Conservation (phyloP, 2,888 invertebrate genomes). For the Drosophila affinis region DNA sequence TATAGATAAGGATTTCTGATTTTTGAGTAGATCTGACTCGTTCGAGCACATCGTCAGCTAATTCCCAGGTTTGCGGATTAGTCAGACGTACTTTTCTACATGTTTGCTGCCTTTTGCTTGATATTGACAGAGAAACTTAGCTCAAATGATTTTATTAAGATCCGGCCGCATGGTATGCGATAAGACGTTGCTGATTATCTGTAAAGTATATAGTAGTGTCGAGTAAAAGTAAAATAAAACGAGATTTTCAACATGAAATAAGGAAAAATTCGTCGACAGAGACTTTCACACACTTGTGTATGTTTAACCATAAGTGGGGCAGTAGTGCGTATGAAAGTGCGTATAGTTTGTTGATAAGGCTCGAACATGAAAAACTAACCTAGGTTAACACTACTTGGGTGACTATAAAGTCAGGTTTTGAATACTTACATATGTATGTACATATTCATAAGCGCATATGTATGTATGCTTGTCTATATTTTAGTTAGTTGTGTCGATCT, state of each 20-base stretch:
- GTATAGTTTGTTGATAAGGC: constrained; percentile 46
- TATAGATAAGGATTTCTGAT: constrained; percentile 33
- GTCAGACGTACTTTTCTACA: constrained; percentile 45
- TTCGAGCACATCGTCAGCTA: constrained; percentile 23
- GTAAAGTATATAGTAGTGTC: constrained; percentile 25
- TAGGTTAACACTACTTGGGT: constrained; percentile 44
- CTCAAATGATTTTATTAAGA: constrained; percentile 42
- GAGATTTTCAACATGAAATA: constrained; percentile 7
- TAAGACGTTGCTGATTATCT: constrained; percentile 10
- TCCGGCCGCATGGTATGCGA: constrained; percentile 52
- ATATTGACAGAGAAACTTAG: constrained; percentile 43
- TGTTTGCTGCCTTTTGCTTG: constrained; percentile 24
- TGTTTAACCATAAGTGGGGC: constrained; percentile 47
- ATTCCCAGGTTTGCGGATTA: constrained; percentile 48
- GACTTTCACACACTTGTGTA: constrained; percentile 21
- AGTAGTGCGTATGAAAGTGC: constrained; percentile 64
- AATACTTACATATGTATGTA: too few species aligned
- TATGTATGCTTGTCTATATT: too few species aligned
- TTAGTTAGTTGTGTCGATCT: not conserved
- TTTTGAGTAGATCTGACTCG: constrained; percentile 21
- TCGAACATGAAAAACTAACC: constrained; percentile 54
- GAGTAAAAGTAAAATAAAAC: constrained; percentile 32
- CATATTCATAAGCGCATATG: too few species aligned
- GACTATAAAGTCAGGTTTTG: not conserved
- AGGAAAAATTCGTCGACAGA: not conserved